Evolutionary conservation across 2,888 invertebrate species (phyloP), one percentile per base, ranked within the genome.

Genomic region (Drosophila engyochracea): DNA sequence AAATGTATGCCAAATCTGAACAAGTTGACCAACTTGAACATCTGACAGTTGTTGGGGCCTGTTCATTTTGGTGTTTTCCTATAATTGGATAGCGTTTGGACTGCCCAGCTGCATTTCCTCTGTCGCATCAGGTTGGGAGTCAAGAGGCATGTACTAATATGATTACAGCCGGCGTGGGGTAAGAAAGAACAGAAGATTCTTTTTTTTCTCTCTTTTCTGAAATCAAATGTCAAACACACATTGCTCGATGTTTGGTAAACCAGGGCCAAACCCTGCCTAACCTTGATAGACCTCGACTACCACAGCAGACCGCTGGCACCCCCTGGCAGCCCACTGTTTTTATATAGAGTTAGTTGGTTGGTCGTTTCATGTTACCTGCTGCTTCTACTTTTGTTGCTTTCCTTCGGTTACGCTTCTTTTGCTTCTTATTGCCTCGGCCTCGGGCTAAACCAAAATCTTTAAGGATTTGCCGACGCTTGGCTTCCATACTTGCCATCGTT

Each of bases 151-250:
- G 79, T 70, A 71, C 53, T 67, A 55, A 76, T 76, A 70, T 63
- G 72, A 67, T 54, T 79, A 73, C 73, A 76, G 33, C 28, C 35
- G 25, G 55, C 37, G n/a, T 37, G 28, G 35, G 12, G 33, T 3
- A 25, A 35, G 35, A 55, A 19, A 12, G 6, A 41, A 5, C 33
- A 14, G 12, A 49, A 41, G 60, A 54, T 25, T 63, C 28, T 25
- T 60, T 53, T 54, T 62, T 51, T 25, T 44, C 25, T 60, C 62
- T 62, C 76, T 49, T 60, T 37, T 63, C 60, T 60, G 79, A 88
- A 88, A 85, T 81, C 85, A 90, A 90, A 85, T 90, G 90, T 90
- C 90, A 86, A 85, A 82, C 78, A 86, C 78, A 85, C 86, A 90
- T 86, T 82, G 83, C 73, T 76, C 70, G 72, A 72, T 76, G 81